These are phyloP conservation scores for Micoletzkya japonica DNA, from an alignment of 2,888 invertebrate genomes.

Conservation along the genomic window DNA sequence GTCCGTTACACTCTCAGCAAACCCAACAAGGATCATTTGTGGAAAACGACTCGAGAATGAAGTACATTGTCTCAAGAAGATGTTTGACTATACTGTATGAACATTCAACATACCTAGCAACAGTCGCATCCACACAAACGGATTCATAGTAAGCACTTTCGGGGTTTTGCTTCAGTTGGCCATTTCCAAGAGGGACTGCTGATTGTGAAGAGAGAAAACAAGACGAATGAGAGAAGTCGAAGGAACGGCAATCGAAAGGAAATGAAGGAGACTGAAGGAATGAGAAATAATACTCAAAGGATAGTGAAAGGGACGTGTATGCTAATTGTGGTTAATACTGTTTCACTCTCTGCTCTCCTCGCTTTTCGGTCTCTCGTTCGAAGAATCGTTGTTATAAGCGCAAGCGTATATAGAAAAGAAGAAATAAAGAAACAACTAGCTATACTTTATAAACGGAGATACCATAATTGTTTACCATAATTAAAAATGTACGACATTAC, in stretches of 20 bases:
- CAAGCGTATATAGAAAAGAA: too few relatives aligned
- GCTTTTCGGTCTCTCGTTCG: too few relatives aligned
- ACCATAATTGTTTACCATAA: too few relatives aligned
- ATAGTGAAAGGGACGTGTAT: too few relatives aligned
- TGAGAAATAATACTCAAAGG: too few relatives aligned
- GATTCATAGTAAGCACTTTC: conserved; percentile 60
- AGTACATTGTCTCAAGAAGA: conserved; percentile 47
- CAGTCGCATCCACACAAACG: conserved; percentile 54
- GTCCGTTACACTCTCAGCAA: conserved; percentile 63
- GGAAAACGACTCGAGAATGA: conserved; percentile 57
- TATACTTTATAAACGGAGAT: too few relatives aligned
- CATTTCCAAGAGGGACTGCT: conserved; percentile 63
- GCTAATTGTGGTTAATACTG: too few relatives aligned
- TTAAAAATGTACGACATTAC: too few relatives aligned
- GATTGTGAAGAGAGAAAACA: conserved; percentile 52
- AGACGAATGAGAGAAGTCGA: conserved; percentile 46
- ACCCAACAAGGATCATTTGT: conserved; percentile 66
- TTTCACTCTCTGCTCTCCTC: too few relatives aligned
- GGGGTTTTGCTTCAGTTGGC: conserved; percentile 56
- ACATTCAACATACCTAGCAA: conserved; percentile 34
- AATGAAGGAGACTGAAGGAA: too few relatives aligned
- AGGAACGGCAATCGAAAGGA: conserved; percentile 48
- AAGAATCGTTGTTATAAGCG: too few relatives aligned
- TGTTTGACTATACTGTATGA: not conserved
- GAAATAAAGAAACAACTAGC: too few relatives aligned